Percentiles rank a stretch among this genome's conserved stretches.
phyloP scores from a whole-genome alignment of 2,888 invertebrate species.

The Brassicogethes aeneus region DNA sequence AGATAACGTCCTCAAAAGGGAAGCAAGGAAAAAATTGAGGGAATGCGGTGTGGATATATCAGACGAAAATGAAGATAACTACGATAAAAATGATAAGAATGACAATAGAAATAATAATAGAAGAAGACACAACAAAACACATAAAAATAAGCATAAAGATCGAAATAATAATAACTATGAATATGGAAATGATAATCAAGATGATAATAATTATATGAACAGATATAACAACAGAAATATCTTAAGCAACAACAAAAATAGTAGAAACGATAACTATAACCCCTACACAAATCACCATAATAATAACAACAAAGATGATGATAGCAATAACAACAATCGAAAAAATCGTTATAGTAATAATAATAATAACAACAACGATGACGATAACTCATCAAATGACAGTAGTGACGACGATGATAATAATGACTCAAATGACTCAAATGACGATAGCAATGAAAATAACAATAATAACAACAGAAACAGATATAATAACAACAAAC shows the following conservation, averaged over 20 bases:
- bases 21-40: slow-evolving; percentile 25
- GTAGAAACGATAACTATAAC: slow-evolving; percentile 7
- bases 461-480: slow-evolving; percentile 5
- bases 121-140: not conserved
- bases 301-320: slow-evolving; percentile 4
- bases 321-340: slow-evolving; percentile 7
- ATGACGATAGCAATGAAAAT: slow-evolving; percentile 8
- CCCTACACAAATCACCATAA: slow-evolving; percentile 4
- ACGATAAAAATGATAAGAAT: slow-evolving; percentile 5
- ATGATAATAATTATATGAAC: too few species aligned
- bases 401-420: slow-evolving; percentile 2
- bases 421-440: slow-evolving; percentile 6
- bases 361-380: slow-evolving; percentile 6
- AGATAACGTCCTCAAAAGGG: slow-evolving; percentile 21
- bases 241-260: slow-evolving; percentile 7
- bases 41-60: slow-evolving; percentile 25
- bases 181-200: too few species aligned
- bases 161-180: slow-evolving; percentile 4
- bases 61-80: slow-evolving; percentile 9
- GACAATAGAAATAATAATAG: slow-evolving; percentile 9
- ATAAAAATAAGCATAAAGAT: not conserved
- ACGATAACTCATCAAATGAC: slow-evolving; percentile 5
- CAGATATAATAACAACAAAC: too few species aligned
- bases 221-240: slow-evolving; percentile 3
- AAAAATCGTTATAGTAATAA: slow-evolving; percentile 6